A percentile compares a stretch with the other conserved stretches of the same genome.
Evolutionary conservation across 2,888 invertebrate genomes (phyloP).

Genomic region (Cantharis nigra): DNA sequence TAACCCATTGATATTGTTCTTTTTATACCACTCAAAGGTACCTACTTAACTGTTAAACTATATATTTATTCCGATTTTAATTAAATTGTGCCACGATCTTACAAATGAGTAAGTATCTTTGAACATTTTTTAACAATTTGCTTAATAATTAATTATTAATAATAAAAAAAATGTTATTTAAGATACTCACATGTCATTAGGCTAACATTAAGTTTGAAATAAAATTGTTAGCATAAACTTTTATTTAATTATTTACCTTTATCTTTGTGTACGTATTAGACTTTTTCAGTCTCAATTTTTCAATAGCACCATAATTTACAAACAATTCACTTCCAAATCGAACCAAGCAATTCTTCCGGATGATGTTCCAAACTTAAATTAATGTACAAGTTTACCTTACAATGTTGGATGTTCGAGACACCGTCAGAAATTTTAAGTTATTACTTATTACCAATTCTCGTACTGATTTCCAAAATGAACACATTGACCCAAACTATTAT

Average conservation of each 20-base stretch:
- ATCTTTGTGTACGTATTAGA: neutral
- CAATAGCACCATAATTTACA: neutral
- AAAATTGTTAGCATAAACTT: neutral
- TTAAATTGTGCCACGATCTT: neutral
- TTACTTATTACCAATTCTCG: too few relatives aligned
- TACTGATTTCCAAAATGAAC: too few relatives aligned
- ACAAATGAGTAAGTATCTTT: neutral
- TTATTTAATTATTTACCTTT: neutral
- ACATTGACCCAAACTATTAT: too few relatives aligned
- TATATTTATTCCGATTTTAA: constrained; percentile 19
- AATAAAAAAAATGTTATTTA: neutral
- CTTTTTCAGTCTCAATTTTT: neutral
- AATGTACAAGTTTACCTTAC: too few relatives aligned
- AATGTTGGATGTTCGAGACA: too few relatives aligned
- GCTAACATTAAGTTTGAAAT: neutral
- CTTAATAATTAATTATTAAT: neutral
- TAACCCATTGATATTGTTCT: neutral
- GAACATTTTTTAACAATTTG: neutral
- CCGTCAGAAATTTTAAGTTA: too few relatives aligned
- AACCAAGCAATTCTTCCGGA: too few relatives aligned
- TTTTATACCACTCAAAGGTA: neutral
- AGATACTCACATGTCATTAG: neutral
- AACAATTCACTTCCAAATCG: too few relatives aligned
- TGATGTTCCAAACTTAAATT: too few relatives aligned
- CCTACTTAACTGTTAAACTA: neutral